Base-by-base conservation (phyloP, 2,888 invertebrate species). In the Coenonympha glycerion region DNA sequence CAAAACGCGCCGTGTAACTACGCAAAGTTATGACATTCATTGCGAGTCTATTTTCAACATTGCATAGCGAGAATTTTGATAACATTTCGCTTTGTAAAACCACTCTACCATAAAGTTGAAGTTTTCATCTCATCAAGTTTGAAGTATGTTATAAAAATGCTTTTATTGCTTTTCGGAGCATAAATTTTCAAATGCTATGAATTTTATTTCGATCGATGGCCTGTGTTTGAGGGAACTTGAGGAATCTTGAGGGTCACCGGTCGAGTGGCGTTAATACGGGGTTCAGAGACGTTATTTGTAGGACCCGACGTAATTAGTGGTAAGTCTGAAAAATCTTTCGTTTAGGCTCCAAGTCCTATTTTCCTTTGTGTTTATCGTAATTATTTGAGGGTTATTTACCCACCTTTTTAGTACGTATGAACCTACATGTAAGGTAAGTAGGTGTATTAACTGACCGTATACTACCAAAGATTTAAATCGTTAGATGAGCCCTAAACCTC, bases 91-190 rank as follows among this genome's bases (percentile, higher is more conserved):
- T 57, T 54, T 56, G 46, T 44, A 51, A 56, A 55, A 56, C 57
- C 56, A 51, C 57, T 60, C 52, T 47, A 53, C 57, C 54, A 59
- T 61, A 57, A 61, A 57, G 42, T 55, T 46, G 40, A 56, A 64
- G 63, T 65, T 64, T 69, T 62, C 62, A 62, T 68, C 65, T 62
- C 63, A 65, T 64, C 57, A 60, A 60, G 62, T 65, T 65, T 60
- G 61, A 66, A 69, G 66, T 51, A 51, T 56, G 56, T 56, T 56
- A 62, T 76, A 71, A 74, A 72, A 67, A 63, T 63, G 63, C 63
- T 66, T 71, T 74, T 71, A 73, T 65, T 66, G 61, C 69, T 65
- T 24, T 71, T 68, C 68, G 64, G 66, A 60, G 65, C 70, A 72
- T 73, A 71, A 73, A 74, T 60, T 61, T 60, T 63, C 53, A 56